Evolutionary conservation across 2,113 vertebrate genomes (phyloP).

Genomic region (Ranitomeya imitator): DNA sequence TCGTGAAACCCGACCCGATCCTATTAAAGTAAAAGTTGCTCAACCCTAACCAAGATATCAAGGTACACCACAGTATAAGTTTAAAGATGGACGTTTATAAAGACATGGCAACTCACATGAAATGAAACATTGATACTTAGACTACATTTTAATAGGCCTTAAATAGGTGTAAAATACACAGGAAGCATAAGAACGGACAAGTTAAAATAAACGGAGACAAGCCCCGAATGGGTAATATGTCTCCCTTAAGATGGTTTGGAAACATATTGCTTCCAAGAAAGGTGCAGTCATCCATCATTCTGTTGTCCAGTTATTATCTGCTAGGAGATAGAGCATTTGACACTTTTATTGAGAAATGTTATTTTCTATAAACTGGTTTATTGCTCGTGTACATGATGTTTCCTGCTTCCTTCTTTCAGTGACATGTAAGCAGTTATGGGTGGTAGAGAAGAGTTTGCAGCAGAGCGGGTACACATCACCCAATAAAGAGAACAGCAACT

Average conservation of each 20-base stretch:
- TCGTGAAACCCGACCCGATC: too few species aligned
- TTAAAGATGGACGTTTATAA: not conserved
- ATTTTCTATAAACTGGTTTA: conserved; percentile 53
- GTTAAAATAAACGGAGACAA: not conserved
- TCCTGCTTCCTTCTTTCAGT: conserved; percentile 12
- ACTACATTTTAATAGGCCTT: not conserved
- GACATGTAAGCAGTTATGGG: conserved; percentile 17
- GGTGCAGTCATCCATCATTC: conserved; percentile 48
- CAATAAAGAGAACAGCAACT: not conserved
- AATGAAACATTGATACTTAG: not conserved
- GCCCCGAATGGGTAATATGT: conserved; percentile 28
- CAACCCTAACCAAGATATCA: too few species aligned
- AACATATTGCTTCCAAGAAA: conserved; percentile 45
- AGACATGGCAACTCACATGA: not conserved
- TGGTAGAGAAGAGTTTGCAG: not conserved
- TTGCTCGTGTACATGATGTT: conserved; percentile 32
- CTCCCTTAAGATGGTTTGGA: conserved; percentile 48
- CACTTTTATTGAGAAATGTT: conserved; percentile 55
- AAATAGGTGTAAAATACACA: conserved; percentile 3
- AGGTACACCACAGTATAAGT: not conserved
- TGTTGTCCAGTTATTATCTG: conserved; percentile 55
- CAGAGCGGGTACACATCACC: not conserved
- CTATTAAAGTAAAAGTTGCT: too few species aligned
- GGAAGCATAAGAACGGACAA: not conserved
- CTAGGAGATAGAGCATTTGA: conserved; percentile 50